These are phyloP conservation scores for Lottia scabra DNA, from an alignment of 2,888 invertebrate species.

Conservation along the genomic window DNA sequence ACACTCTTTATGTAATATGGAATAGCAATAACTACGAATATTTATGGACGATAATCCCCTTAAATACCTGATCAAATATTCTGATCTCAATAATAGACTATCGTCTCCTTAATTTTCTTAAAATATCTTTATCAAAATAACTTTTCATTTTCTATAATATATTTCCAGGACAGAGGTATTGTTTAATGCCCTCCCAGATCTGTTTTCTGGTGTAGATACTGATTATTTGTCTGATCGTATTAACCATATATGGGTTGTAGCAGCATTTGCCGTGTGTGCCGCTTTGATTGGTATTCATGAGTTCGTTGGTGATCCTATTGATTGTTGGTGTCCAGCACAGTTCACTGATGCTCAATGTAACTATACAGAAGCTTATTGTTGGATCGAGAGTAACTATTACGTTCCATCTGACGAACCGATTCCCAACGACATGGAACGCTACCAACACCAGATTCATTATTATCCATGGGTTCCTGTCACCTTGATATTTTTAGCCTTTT, in stretches of 20 bases:
- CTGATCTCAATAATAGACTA: too few relatives aligned
- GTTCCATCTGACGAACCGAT: slow-evolving; percentile 24
- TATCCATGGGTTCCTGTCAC: slow-evolving; percentile 50
- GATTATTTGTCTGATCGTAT: slow-evolving; percentile 30
- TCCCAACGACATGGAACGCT: slow-evolving; percentile 23
- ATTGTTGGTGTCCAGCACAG: slow-evolving; percentile 8
- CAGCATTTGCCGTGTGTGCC: slow-evolving; percentile 19
- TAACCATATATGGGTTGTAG: slow-evolving; percentile 26
- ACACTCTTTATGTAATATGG: too few relatives aligned
- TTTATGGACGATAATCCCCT: too few relatives aligned
- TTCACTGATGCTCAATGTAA: slow-evolving; percentile 7
- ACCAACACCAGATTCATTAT: slow-evolving; percentile 35
- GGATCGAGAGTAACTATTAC: slow-evolving; percentile 32
- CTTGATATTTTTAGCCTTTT: slow-evolving; percentile 36
- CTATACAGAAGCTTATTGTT: slow-evolving; percentile 28
- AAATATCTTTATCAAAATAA: not conserved
- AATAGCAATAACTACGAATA: too few relatives aligned
- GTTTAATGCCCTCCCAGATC: not conserved
- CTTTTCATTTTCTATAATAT: not conserved
- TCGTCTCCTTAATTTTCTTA: too few relatives aligned
- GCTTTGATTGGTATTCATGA: slow-evolving; percentile 8
- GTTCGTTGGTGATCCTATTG: not conserved
- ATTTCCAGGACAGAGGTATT: not conserved
- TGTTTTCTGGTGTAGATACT: slow-evolving; percentile 3
- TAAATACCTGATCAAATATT: too few relatives aligned